Base-by-base conservation (phyloP, 2,888 invertebrate genomes). In the Margaritifera margaritifera region DNA sequence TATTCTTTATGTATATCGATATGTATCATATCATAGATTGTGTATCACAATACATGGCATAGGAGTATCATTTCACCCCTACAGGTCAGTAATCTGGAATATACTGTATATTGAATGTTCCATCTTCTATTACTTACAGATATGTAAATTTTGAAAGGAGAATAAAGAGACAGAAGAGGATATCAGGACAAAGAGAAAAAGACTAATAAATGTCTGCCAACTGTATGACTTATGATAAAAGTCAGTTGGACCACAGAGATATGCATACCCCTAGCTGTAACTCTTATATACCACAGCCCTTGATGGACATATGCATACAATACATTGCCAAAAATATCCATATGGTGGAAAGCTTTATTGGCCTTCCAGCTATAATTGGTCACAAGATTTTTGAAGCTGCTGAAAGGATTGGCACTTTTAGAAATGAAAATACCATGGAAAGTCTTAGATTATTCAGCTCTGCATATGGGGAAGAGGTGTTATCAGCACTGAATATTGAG, bases 341-440 rank as follows among this genome's bases (percentile, higher is more conserved):
- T n/a, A 20, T 64, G 19, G 79, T 75, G 11, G 79, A 79, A 27
- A 77, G 77, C 5, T 69, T 79, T 19, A 51, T 27, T 52, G 73
- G 66, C n/a, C 77, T 75, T 66, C 79, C 79, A 20, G 79, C 75
- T 53, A n/a, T 69, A 8, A 56, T 79, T 22, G 77, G 77, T 15
- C 24, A 66, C 19, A 58, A 71, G 42, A 69, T 79, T 6, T 79
- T 79, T 62, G 19, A 63, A 54, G 50, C 50, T 51, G 72, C 73
- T 2, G 53, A 62, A 52, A 53, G 62, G 55, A 59, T 62, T 24
- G 67, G 64, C 19, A 60, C 64, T 31, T 72, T 78, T 58, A 25
- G 27, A 15, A 42, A 42, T 42, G 11, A 42, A 42, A 42, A 19
- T 72, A 73, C 51, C 58, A 69, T 63, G 59, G 57, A 22, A 50